phyloP scores from a whole-genome alignment of 1,140 invertebrate genomes.

The Zophobas morio region DNA sequence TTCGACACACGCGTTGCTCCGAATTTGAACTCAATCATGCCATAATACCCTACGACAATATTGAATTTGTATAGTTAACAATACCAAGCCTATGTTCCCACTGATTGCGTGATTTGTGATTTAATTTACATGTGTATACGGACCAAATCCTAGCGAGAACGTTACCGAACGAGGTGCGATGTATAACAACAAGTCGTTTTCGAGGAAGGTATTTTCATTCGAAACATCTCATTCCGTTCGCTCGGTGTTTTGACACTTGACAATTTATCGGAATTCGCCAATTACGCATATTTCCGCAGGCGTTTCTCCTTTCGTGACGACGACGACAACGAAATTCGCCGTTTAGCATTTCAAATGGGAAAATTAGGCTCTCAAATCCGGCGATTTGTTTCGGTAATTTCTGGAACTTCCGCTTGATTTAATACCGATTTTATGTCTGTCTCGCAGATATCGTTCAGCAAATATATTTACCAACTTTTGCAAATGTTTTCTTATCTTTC shows the following conservation, averaged over 20 bases:
- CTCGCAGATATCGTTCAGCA: constrained; percentile 6
- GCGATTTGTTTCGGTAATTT: constrained; percentile 30
- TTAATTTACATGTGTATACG: no score
- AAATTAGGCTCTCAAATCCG: constrained; percentile 13
- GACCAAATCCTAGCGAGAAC: no score
- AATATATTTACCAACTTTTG: not conserved
- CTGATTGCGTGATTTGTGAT: no score
- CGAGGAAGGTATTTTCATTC: no score
- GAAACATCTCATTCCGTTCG: no score
- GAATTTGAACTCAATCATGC: not conserved
- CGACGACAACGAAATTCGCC: not conserved
- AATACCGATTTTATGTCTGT: not conserved
- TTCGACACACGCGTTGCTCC: constrained; percentile 21
- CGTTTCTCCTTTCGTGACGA: not conserved
- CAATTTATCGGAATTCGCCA: constrained; percentile 13
- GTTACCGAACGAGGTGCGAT: no score
- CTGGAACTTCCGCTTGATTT: constrained; percentile 21
- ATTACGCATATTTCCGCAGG: constrained; percentile 11
- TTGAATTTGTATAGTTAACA: no score
- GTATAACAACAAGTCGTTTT: no score
- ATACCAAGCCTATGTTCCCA: no score
- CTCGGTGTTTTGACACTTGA: constrained; percentile 5
- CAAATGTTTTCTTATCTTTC: no score
- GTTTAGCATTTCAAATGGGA: constrained; percentile 28
- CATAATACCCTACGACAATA: not conserved